Evolutionary conservation across 1,140 invertebrate species (phyloP).

Genomic region (fruit fly (Drosophila melanogaster)): Release_6_plus_ISO1_MT NC_004354.4:5405001-5405500

Average conservation of each 20-base stretch:
- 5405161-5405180: too few species aligned
- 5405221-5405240: neutral
- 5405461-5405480: slow-evolving; percentile 25
- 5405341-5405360: slow-evolving; percentile 6
- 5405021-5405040: slow-evolving; percentile 64
- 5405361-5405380: slow-evolving; percentile 33
- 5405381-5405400: slow-evolving; percentile 39
- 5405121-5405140: slow-evolving; percentile 41
- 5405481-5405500: neutral
- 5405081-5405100: slow-evolving; percentile 66
- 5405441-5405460: slow-evolving; percentile 41
- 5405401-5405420: slow-evolving; percentile 50
- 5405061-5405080: slow-evolving; percentile 81
- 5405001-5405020: slow-evolving; percentile 72
- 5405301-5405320: slow-evolving; percentile 10
- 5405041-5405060: slow-evolving; percentile 67
- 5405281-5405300: slow-evolving; percentile 12
- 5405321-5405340: slow-evolving; percentile 2
- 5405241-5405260: slow-evolving; percentile 50
- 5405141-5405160: neutral
- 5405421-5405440: slow-evolving; percentile 49
- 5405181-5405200: too few species aligned
- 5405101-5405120: slow-evolving; percentile 49
- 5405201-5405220: neutral
- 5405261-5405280: slow-evolving; percentile 31